Percentiles rank a stretch among this genome's conserved stretches.
Evolutionary conservation across 1,140 invertebrate genomes (phyloP).

Genomic region (Drosophila novamexicana): DNA sequence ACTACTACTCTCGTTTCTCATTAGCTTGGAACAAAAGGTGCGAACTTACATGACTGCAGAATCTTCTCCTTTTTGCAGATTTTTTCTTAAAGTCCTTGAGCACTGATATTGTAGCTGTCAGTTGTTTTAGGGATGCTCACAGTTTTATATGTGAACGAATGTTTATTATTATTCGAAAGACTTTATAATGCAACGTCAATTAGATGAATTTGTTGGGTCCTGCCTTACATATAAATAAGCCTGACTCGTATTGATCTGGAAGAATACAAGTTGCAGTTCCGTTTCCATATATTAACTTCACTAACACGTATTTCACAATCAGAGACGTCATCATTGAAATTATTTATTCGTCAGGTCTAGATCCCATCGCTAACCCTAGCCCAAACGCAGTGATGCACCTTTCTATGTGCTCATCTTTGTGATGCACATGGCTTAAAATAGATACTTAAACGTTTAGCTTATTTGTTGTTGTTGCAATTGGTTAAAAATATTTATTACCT

Average conservation of each 20-base stretch:
- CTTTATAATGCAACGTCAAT: conserved; percentile 12
- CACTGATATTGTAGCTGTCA: too few species aligned
- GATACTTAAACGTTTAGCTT: conserved; percentile 10
- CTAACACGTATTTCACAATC: conserved; percentile 50
- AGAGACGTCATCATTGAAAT: conserved; percentile 45
- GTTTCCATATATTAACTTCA: conserved; percentile 53
- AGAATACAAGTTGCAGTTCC: conserved; percentile 42
- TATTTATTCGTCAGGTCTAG: conserved; percentile 26
- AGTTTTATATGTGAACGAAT: not conserved
- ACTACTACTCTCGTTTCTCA: too few species aligned
- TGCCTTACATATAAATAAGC: not conserved
- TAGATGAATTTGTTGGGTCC: not conserved
- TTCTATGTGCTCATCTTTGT: conserved; percentile 62
- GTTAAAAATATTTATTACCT: conserved; percentile 53
- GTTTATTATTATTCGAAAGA: not conserved
- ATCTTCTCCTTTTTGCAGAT: too few species aligned
- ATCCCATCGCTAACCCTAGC: not conserved
- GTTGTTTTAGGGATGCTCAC: not conserved
- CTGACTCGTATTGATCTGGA: not conserved
- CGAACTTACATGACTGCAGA: too few species aligned
- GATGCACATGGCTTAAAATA: conserved; percentile 60
- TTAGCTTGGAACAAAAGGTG: too few species aligned
- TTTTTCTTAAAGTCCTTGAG: too few species aligned
- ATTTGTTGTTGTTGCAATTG: conserved; percentile 43
- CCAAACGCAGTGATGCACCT: conserved; percentile 9